A percentile compares a stretch with the other conserved stretches of the same genome.
These are phyloP conservation scores for Melolontha melolontha DNA, from an alignment of 2,888 invertebrate species.

Conservation along the genomic window DNA sequence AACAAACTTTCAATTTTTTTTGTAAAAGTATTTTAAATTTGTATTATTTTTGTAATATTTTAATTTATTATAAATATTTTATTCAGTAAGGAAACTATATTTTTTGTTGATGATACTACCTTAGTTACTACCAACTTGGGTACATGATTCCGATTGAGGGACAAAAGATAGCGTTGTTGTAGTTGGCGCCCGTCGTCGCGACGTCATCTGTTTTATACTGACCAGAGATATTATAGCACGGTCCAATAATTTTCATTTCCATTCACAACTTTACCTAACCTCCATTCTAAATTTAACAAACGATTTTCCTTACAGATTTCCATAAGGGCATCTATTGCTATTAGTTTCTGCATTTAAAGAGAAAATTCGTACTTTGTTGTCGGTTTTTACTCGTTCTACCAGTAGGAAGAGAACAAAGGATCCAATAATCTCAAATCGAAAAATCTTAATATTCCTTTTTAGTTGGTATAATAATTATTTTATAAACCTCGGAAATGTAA, in stretches of 20 bases:
- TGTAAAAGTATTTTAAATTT: too few species aligned
- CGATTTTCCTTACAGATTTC: conserved; percentile 31
- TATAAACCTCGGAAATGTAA: too few species aligned
- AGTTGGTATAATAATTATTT: too few species aligned
- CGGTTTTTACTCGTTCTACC: not conserved
- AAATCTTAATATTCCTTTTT: too few species aligned
- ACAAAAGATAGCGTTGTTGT: conserved; percentile 48
- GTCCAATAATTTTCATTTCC: conserved; percentile 52
- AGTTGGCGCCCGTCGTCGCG: conserved; percentile 56
- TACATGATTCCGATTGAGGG: conserved; percentile 17
- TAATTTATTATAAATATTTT: too few species aligned
- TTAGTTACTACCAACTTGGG: not conserved
- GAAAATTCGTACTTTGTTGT: not conserved
- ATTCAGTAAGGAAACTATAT: too few species aligned
- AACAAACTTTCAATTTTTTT: too few species aligned
- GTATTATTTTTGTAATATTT: too few species aligned
- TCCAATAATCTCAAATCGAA: too few species aligned
- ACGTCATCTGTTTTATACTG: conserved; percentile 57
- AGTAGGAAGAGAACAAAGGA: not conserved
- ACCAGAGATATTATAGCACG: conserved; percentile 54
- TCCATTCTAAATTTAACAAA: conserved; percentile 43
- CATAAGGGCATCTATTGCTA: conserved; percentile 21
- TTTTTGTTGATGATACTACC: not conserved
- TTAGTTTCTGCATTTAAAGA: conserved; percentile 9
- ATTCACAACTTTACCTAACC: conserved; percentile 47